These are phyloP conservation scores for Acromyrmex charruanus DNA, from an alignment of 1,140 invertebrate species.

Conservation along the genomic window DNA sequence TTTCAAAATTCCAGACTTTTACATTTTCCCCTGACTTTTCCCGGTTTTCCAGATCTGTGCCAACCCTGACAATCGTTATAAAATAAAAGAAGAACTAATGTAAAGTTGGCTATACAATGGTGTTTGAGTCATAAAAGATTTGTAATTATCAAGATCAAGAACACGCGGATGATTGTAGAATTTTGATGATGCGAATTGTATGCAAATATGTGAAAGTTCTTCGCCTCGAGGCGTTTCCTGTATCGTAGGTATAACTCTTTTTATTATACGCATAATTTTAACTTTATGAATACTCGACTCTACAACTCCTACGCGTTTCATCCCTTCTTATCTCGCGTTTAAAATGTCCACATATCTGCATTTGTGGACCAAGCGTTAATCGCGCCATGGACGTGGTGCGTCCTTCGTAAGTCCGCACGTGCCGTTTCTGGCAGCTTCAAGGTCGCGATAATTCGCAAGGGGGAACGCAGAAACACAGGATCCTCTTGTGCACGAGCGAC, in stretches of 20 bases:
- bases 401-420: conserved; percentile 51
- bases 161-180: background rate
- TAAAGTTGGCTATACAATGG: too few species aligned
- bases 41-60: too few species aligned
- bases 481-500: conserved; percentile 64
- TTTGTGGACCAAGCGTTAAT: conserved; percentile 23
- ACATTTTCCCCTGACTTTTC: too few species aligned
- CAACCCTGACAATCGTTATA: too few species aligned
- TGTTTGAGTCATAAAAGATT: too few species aligned
- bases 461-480: conserved; percentile 58
- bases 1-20: too few species aligned
- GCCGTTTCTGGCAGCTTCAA: conserved; percentile 71
- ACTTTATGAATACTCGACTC: background rate
- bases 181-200: background rate
- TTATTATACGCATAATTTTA: background rate
- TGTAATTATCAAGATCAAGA: too few species aligned
- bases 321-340: too few species aligned
- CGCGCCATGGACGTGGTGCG: conserved; percentile 13
- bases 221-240: too few species aligned
- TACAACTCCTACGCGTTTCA: background rate
- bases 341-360: background rate
- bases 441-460: conserved; percentile 79
- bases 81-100: too few species aligned
- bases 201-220: background rate
- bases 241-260: background rate